phyloP scores from a whole-genome alignment of 2,888 invertebrate species.

The Tinea semifulvella region DNA sequence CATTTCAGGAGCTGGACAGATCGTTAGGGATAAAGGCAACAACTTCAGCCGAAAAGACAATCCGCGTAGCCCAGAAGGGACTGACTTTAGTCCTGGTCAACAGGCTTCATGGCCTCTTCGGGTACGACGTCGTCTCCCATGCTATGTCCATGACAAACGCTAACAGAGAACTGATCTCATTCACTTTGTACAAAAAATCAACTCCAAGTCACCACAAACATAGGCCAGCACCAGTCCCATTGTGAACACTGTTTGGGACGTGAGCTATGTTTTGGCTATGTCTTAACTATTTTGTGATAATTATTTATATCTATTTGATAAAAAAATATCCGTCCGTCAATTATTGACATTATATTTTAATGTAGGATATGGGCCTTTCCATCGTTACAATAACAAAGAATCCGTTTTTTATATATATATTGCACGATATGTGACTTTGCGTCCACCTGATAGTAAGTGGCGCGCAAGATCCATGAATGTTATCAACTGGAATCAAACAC shows the following conservation, averaged over 20 bases:
- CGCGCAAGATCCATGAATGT: too few relatives aligned
- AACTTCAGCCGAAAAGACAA: constrained; percentile 42
- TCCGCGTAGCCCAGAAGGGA: constrained; percentile 50
- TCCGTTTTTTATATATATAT: too few relatives aligned
- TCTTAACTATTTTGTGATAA: too few relatives aligned
- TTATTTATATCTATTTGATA: too few relatives aligned
- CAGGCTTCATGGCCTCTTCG: constrained; percentile 51
- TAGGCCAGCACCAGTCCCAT: not conserved
- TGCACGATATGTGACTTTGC: too few relatives aligned
- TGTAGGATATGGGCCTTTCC: too few relatives aligned
- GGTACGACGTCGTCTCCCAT: constrained; percentile 59
- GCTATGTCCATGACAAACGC: constrained; percentile 62
- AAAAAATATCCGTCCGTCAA: too few relatives aligned
- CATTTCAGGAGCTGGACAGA: constrained; percentile 48
- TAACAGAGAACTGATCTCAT: constrained; percentile 55
- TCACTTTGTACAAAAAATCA: constrained; percentile 51
- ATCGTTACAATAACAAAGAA: too few relatives aligned
- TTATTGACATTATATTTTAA: too few relatives aligned
- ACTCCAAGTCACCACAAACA: not conserved
- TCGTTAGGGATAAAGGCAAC: constrained; percentile 39
- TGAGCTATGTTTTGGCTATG: too few relatives aligned
- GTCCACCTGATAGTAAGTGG: too few relatives aligned
- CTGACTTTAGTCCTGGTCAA: constrained; percentile 54
- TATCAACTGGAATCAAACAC: too few relatives aligned
- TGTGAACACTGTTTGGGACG: not conserved